phyloP scores from a whole-genome alignment of 2,797 vertebrate genomes.

The Mionectes olivaceus region DNA sequence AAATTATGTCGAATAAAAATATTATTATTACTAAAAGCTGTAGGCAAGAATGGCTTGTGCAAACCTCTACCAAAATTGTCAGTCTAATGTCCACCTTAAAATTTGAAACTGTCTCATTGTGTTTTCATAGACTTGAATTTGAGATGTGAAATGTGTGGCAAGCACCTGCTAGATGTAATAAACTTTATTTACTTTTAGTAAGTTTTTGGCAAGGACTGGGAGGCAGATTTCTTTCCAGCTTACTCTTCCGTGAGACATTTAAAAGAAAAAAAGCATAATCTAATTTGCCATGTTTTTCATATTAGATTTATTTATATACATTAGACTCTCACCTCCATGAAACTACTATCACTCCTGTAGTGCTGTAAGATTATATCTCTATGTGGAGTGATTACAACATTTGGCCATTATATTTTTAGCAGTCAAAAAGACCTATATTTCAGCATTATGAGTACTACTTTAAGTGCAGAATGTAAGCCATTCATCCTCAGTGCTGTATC shows the following conservation, averaged over 20 bases:
- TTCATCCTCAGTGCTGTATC: background rate
- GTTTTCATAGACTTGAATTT: background rate
- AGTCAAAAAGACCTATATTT: background rate
- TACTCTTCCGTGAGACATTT: background rate
- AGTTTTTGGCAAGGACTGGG: background rate
- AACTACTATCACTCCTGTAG: background rate
- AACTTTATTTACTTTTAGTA: background rate
- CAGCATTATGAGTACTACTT: background rate
- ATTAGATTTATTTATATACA: conserved; percentile 3
- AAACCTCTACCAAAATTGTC: background rate
- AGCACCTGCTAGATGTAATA: background rate
- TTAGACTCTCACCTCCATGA: background rate
- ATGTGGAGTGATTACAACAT: background rate
- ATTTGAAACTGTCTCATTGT: background rate
- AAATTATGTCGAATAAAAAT: background rate
- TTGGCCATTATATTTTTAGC: background rate
- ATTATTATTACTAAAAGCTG: background rate
- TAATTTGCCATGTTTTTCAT: conserved; percentile 10
- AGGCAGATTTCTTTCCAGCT: background rate
- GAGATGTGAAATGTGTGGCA: background rate
- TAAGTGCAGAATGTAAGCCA: background rate
- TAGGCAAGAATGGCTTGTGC: background rate
- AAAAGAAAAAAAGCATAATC: background rate
- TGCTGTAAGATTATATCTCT: background rate
- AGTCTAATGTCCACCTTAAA: background rate